Evolutionary conservation across 2,113 vertebrate genomes (phyloP), one percentile per base, ranked within the genome.

Genomic region (Coracopsis vasa): DNA sequence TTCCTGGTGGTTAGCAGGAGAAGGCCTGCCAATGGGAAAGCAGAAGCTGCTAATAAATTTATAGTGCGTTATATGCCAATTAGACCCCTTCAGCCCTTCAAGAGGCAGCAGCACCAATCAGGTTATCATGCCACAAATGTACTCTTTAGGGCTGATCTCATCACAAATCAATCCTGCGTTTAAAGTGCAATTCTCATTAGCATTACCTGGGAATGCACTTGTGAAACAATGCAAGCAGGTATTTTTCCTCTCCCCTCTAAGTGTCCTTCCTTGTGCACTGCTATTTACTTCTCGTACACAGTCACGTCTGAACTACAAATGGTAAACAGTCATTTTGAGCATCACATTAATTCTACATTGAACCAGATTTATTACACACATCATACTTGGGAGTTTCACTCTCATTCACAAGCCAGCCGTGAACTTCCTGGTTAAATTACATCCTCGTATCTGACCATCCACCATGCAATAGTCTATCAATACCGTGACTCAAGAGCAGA

Each of bases 51-150:
- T 98, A 97, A 98, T 97, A 97, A 97, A 98, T 98, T 98, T 97
- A 98, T 97, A 97, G 97, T 92, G 97, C 93, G 91, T 98, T 98
- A 96, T 96, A 95, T 93, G 97, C 96, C 97, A 97, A 97, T 97
- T 97, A 98, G 97, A 90, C 64, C 90, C 78, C 70, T 42, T 67
- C 92, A 96, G 94, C 96, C 93, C 86, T 95, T 86, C 83, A 56
- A 88, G 96, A 96, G 91, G 95, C 95, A 93, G 82, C 20, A 41
- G 66, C 37, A 90, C 95, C 95, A 88, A 83, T 93, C 96, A 74
- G 95, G 75, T 82, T 58, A 75, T 61, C 86, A 95, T n/a, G 60
- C 96, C 54, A 78, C 75, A 94, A 89, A 94, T 33, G 92, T 70
- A 64, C 88, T 95, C 96, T 83, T 96, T 80, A 96, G 89, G 80